Conservation (phyloP, 2,888 invertebrate genomes). For the Drosophila helvetica region DNA sequence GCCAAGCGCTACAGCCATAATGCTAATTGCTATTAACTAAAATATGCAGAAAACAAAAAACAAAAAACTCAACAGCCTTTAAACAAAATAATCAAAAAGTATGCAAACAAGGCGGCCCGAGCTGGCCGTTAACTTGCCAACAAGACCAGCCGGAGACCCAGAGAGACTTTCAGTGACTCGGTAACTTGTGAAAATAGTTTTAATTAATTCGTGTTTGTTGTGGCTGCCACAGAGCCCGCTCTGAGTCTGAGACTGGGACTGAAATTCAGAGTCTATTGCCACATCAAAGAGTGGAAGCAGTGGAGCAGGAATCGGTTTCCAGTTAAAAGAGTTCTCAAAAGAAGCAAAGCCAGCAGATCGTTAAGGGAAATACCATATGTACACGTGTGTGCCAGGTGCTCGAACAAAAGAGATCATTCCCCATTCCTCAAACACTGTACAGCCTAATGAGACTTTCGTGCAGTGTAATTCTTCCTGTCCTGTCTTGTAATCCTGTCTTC, state of each 20-base stretch:
- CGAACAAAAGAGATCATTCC: constrained; percentile 1
- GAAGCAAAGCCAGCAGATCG: constrained; percentile 24
- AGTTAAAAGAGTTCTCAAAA: constrained; percentile 29
- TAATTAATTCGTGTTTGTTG: constrained; percentile 69
- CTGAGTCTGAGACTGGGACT: constrained; percentile 29
- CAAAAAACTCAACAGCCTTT: constrained; percentile 39
- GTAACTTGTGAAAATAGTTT: constrained; percentile 69
- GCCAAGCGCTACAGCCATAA: constrained; percentile 48
- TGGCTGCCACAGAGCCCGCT: constrained; percentile 38
- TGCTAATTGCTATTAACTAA: constrained; percentile 66
- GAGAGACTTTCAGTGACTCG: constrained; percentile 55
- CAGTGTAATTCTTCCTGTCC: background rate
- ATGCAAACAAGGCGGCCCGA: constrained; percentile 70
- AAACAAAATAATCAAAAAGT: constrained; percentile 65
- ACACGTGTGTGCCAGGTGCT: constrained; percentile 18
- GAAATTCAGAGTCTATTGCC: constrained; percentile 48
- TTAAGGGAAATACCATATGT: constrained; percentile 26
- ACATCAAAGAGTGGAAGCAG: constrained; percentile 40
- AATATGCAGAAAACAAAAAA: constrained; percentile 44
- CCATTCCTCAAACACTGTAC: background rate
- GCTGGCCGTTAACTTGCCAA: constrained; percentile 51
- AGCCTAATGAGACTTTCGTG: background rate
- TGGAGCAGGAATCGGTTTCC: constrained; percentile 40
- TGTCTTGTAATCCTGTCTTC: background rate
- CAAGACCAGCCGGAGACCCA: constrained; percentile 42